These are phyloP conservation scores for Xiphydria camelus DNA, from an alignment of 2,888 invertebrate genomes.

Conservation along the genomic window DNA sequence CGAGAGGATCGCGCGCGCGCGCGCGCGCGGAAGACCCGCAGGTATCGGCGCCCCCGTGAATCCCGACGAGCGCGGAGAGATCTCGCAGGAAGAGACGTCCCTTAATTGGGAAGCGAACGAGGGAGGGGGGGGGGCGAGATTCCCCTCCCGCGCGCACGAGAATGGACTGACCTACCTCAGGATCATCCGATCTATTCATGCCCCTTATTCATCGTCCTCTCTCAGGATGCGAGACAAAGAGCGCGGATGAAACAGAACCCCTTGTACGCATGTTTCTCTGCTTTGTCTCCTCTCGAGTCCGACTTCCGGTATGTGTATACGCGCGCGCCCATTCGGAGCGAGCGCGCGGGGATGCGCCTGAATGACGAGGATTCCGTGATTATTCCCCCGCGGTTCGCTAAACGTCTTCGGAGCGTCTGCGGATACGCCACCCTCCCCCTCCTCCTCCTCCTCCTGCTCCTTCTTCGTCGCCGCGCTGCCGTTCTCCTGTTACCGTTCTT, in stretches of 20 bases:
- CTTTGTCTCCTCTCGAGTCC: constrained; percentile 54
- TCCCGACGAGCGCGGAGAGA: no score
- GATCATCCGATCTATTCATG: constrained; percentile 58
- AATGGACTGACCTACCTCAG: constrained; percentile 56
- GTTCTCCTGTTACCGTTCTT: neutral
- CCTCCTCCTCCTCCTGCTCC: neutral
- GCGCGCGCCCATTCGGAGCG: constrained; percentile 22
- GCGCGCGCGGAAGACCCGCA: no score
- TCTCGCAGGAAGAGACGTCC: constrained; percentile 20
- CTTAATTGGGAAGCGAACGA: constrained; percentile 31
- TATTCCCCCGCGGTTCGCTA: constrained; percentile 38
- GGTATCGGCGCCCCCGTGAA: neutral
- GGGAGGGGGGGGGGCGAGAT: constrained; percentile 13
- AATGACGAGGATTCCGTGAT: constrained; percentile 43
- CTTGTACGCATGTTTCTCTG: constrained; percentile 24
- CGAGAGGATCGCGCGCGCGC: constrained; percentile 9
- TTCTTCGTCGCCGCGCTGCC: neutral
- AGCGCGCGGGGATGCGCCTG: constrained; percentile 43
- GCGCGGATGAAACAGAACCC: constrained; percentile 55
- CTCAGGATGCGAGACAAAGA: constrained; percentile 58
- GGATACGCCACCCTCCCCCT: neutral
- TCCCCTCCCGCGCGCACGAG: constrained; percentile 12
- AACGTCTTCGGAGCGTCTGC: neutral
- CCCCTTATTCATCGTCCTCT: constrained; percentile 47
- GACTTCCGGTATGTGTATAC: constrained; percentile 58